phyloP scores from a whole-genome alignment of 1,140 invertebrate genomes.

The Drosophila auraria region DNA sequence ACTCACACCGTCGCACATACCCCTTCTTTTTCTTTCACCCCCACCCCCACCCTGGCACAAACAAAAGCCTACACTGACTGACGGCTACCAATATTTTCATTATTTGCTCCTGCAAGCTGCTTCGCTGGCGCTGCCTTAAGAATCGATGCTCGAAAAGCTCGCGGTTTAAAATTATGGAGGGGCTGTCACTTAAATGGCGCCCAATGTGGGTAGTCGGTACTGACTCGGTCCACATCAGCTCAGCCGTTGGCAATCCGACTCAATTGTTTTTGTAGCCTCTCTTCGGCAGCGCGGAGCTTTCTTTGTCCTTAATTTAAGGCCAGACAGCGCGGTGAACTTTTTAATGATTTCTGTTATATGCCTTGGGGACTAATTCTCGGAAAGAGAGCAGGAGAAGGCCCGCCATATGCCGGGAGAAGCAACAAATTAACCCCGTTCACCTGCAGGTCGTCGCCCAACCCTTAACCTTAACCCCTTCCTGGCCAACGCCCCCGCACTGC shows the following conservation, averaged over 20 bases:
- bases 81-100: slow-evolving; percentile 55
- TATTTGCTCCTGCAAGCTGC: slow-evolving; percentile 22
- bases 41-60: slow-evolving; percentile 6
- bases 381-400: slow-evolving; percentile 6
- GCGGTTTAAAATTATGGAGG: slow-evolving; percentile 76
- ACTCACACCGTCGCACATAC: slow-evolving; percentile 17
- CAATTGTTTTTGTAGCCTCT: slow-evolving; percentile 63
- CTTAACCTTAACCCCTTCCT: slow-evolving; percentile 68
- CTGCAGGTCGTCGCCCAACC: slow-evolving; percentile 59
- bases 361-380: slow-evolving; percentile 79
- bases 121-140: slow-evolving; percentile 27
- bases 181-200: slow-evolving; percentile 64
- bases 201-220: slow-evolving; percentile 1
- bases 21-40: not conserved
- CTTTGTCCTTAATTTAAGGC: slow-evolving; percentile 72
- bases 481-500: slow-evolving; percentile 9
- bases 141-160: slow-evolving; percentile 54
- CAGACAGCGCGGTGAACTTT: slow-evolving; percentile 66
- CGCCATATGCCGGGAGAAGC: slow-evolving; percentile 74
- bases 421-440: slow-evolving; percentile 79
- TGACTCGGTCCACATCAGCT: slow-evolving; percentile 24
- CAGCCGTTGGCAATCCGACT: slow-evolving; percentile 37
- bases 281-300: slow-evolving; percentile 22
- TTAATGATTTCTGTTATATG: slow-evolving; percentile 73
- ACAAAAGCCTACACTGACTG: slow-evolving; percentile 35